Base-by-base conservation (phyloP, 2,113 vertebrate genomes). In the Poeciliopsis prolifica region DNA sequence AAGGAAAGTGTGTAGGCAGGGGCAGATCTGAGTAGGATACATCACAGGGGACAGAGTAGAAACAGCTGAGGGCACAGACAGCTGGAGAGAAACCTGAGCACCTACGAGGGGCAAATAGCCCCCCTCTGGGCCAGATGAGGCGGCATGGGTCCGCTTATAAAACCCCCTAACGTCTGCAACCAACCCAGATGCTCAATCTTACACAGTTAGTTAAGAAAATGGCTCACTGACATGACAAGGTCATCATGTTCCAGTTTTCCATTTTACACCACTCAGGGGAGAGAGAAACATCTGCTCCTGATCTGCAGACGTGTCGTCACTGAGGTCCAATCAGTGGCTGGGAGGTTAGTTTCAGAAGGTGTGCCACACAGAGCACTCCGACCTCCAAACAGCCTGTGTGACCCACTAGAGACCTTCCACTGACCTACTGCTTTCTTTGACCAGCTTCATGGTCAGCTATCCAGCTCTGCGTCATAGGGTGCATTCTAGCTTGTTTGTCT, bases 61-160 rank as follows among this genome's bases (percentile, higher is more conserved):
- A 91, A 93, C 93, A 94, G 93, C 94, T 95, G 93, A 93, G 87
- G 89, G 86, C 54, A 61, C 85, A 44, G 92, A 94, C 93, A 94
- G 92, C 94, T 94, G 93, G 81, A 54, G n/a, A 83, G 92, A 91
- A 95, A 94, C 91, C 86, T 37, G 91, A 94, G 87, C 79, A 28
- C 70, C 70, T 75, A 69, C 7, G 63, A 74, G 63, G 84, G 68
- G 65, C 61, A 73, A 51, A 48, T 94, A 91, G 93, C 94, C 92
- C 83, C 92, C 69, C 78, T 64, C 26, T 14, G 2, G 13, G 70
- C 86, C 80, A 84, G 33, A 80, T 72, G 81, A 86, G 71, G 82
- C 64, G 54, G 64, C 86, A 84, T 68, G 69, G 70, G 76, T 61
- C 65, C 68, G 72, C 35, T 62, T 15, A 17, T 64, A 17, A 72